Percentiles rank a stretch among this genome's conserved stretches.
phyloP scores from a whole-genome alignment of 2,797 vertebrate genomes.

The Emys orbicularis region DNA sequence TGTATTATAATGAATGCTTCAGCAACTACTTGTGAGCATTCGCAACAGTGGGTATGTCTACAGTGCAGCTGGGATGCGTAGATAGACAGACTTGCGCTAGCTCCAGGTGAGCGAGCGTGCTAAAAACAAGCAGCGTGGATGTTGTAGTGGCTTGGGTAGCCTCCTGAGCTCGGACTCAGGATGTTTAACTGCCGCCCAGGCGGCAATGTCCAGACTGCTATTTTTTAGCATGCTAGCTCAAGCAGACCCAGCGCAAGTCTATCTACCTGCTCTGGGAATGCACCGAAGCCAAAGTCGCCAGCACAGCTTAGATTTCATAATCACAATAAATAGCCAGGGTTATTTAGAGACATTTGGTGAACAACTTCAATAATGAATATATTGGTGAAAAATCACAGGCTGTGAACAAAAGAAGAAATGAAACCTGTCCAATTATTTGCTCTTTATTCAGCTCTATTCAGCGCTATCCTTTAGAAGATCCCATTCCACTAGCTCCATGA shows the following conservation, averaged over 20 bases:
- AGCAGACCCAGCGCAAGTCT: background rate
- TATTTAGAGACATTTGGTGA: constrained; percentile 70
- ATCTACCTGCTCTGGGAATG: background rate
- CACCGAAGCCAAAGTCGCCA: constrained; percentile 57
- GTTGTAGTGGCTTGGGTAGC: background rate
- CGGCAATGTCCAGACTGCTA: background rate
- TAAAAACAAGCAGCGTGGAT: background rate
- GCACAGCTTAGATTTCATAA: constrained; percentile 63
- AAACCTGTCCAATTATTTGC: constrained; percentile 62
- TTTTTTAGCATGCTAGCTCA: background rate
- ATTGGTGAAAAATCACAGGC: constrained; percentile 70
- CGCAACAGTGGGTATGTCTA: background rate
- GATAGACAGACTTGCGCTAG: background rate
- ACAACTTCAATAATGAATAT: constrained; percentile 74
- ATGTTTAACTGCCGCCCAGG: background rate
- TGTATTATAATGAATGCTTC: background rate
- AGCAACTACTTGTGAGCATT: background rate
- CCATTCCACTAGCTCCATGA: constrained; percentile 48
- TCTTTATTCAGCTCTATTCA: constrained; percentile 66
- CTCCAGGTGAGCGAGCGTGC: background rate
- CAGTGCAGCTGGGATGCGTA: background rate
- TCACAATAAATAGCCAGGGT: constrained; percentile 71
- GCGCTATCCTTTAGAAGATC: constrained; percentile 26
- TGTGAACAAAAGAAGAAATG: constrained; percentile 64
- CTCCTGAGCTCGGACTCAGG: background rate